Base-by-base conservation (phyloP, 2,113 vertebrate species). In the Pionites leucogaster region DNA sequence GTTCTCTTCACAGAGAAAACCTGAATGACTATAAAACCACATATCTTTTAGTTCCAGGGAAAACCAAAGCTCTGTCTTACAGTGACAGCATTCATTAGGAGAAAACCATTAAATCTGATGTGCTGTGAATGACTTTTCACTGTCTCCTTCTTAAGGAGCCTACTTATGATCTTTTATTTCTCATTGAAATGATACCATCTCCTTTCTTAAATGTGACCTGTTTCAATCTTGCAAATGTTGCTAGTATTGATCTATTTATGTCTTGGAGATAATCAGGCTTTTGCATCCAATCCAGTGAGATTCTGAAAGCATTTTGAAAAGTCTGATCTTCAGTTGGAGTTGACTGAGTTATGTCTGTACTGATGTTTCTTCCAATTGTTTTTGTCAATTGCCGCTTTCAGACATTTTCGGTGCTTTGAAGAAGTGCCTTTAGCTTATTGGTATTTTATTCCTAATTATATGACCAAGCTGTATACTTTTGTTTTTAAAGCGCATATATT, bases 121-220 rank as follows among this genome's bases (percentile, higher is more conserved):
- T 69, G 18, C 25, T 77, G 63, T 1, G 12, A 76, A 70, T 47
- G n/a, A 74, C 87, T 93, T 91, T 82, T 85, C 70, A 49, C 25
- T 60, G 12, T 68, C 37, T 72, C 37, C 37, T 88, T 82, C 3
- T 20, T 76, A 68, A 50, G 88, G 65, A 88, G 82, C 42, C 80
- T 75, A 5, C 15, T 47, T 14, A 25, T 75, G 83, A 84, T 84
- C 69, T 93, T 76, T 81, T 84, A 57, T 74, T 94, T 85, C 88
- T 96, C 62, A 95, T 97, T 94, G 95, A 94, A 94, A 80, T 65
- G 84, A 96, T 95, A 85, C 57, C 68, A 82, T 94, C 91, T 92
- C 28, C 37, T 89, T 90, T 93, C 82, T 65, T 76, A 77, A 35
- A 17, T 59, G 33, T 82, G 74, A 94, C 87, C 67, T 77, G 37